Evolutionary conservation across 2,797 vertebrate genomes (phyloP).

Genomic region (Microctenopoma lineatum): DNA sequence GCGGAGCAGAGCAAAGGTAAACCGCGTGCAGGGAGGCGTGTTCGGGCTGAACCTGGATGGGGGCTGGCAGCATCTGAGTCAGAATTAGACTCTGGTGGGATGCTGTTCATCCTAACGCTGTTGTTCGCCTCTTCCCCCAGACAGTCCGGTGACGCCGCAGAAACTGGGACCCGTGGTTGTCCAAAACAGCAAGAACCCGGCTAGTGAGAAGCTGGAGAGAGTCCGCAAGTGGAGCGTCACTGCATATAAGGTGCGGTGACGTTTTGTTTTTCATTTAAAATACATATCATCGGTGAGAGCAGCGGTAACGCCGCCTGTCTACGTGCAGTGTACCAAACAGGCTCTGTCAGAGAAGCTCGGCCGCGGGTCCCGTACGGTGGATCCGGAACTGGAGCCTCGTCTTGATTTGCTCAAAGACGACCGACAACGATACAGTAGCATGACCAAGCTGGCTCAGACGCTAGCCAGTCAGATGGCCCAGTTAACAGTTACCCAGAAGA

Average conservation of each 20-base stretch:
- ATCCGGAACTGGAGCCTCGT: constrained; percentile 91
- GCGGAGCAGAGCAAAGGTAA: constrained; percentile 30
- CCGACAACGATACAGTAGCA: constrained; percentile 89
- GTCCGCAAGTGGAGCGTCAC: constrained; percentile 93
- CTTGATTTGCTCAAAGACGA: constrained; percentile 91
- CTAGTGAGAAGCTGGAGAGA: constrained; percentile 89
- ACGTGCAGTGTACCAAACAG: constrained; percentile 88
- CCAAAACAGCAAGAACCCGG: constrained; percentile 85
- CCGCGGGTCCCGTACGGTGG: constrained; percentile 92
- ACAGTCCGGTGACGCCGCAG: constrained; percentile 12
- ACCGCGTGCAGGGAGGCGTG: neutral
- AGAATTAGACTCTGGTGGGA: too few relatives aligned
- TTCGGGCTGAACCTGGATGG: too few relatives aligned
- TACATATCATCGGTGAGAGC: neutral
- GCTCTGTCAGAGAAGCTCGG: constrained; percentile 91
- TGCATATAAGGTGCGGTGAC: constrained; percentile 90
- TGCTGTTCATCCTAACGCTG: neutral
- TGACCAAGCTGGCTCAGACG: constrained; percentile 89
- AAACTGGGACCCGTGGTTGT: constrained; percentile 82
- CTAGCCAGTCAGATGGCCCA: constrained; percentile 89
- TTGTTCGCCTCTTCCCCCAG: constrained; percentile 21
- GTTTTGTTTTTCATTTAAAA: neutral
- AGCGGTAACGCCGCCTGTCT: accelerated
- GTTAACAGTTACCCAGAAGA: constrained; percentile 90
- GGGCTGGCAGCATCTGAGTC: too few relatives aligned